Percentiles rank a stretch among this genome's conserved stretches.
phyloP scores from a whole-genome alignment of 1,140 invertebrate species.

The Euura lappo region DNA sequence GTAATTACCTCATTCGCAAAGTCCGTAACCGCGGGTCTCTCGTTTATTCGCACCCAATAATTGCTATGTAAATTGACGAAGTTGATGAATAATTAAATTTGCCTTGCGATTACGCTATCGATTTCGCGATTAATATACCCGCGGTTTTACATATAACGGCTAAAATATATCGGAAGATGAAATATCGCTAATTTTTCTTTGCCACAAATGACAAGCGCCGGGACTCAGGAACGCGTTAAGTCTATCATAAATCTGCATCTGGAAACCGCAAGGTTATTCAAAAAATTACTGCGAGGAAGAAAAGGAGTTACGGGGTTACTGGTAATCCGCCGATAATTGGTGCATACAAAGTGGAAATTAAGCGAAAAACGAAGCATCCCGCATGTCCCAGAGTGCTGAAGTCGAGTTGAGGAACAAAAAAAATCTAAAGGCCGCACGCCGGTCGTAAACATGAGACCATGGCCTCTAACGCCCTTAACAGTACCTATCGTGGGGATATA shows the following conservation, averaged over 20 bases:
- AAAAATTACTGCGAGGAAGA: no score
- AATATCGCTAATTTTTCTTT: no score
- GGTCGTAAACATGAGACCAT: neutral
- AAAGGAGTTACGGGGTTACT: neutral
- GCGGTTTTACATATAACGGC: no score
- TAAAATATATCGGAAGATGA: no score
- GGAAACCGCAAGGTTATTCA: no score
- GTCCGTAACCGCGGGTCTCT: neutral
- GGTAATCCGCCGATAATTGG: neutral
- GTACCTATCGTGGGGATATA: no score
- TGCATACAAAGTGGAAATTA: constrained; percentile 1
- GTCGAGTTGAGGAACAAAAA: neutral
- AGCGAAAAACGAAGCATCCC: neutral
- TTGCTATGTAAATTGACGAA: neutral
- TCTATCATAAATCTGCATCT: no score
- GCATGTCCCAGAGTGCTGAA: neutral
- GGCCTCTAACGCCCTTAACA: neutral
- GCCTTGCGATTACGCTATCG: neutral
- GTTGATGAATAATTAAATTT: neutral
- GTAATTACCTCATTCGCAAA: neutral
- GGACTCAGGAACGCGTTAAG: no score
- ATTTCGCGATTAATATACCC: no score
- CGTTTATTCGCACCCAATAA: neutral
- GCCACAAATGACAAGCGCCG: no score
- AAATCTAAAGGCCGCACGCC: neutral